These are phyloP conservation scores for Scaptomyza parva DNA, from an alignment of 2,888 invertebrate species.

Conservation along the genomic window DNA sequence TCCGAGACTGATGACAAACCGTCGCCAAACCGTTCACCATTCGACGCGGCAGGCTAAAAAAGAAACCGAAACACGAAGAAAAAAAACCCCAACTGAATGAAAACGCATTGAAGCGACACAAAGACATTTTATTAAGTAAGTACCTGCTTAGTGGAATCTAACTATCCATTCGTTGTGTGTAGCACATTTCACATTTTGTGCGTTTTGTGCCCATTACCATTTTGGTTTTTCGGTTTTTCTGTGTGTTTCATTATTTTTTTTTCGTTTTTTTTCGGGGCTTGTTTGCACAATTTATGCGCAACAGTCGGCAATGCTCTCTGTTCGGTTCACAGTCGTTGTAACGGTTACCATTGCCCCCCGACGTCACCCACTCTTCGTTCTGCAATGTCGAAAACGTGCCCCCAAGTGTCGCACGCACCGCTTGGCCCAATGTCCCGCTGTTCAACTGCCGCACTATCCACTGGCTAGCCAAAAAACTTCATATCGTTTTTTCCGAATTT, in stretches of 20 bases:
- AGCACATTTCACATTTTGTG: conserved; percentile 59
- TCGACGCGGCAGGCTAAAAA: conserved; percentile 10
- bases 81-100: not conserved
- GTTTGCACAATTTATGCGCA: conserved; percentile 74
- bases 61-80: not conserved
- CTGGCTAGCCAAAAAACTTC: conserved; percentile 57
- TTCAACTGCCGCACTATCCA: conserved; percentile 33
- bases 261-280: too few relatives aligned
- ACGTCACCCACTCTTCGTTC: not conserved
- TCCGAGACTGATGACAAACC: conserved; percentile 37
- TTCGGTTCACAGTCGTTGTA: conserved; percentile 31
- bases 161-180: conserved; percentile 54
- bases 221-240: conserved; percentile 49
- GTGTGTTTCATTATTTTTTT: too few relatives aligned
- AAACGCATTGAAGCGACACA: conserved; percentile 24
- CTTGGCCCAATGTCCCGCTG: conserved; percentile 16
- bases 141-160: conserved; percentile 21
- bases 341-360: conserved; percentile 8
- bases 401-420: conserved; percentile 40
- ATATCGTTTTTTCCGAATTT: conserved; percentile 61
- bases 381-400: not conserved
- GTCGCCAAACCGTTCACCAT: conserved; percentile 8
- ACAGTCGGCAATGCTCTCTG: conserved; percentile 49
- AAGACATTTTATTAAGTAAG: conserved; percentile 38
- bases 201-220: conserved; percentile 56